Conservation (phyloP, 2,888 invertebrate species). For the Ectemnius lituratus region DNA sequence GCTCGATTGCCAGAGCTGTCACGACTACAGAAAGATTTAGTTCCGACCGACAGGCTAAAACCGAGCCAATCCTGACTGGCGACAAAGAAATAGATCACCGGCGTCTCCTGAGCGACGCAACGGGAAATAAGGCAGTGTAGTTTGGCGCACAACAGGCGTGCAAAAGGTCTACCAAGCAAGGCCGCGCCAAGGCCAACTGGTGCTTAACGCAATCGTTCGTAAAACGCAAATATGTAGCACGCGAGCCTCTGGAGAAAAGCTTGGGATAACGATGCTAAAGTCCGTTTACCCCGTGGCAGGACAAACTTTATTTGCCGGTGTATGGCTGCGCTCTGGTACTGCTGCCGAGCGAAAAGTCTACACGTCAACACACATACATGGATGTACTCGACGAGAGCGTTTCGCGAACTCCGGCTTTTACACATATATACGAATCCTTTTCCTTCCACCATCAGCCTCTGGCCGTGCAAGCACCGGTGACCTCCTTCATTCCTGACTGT, state of each 20-base stretch:
- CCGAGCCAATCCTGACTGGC: conserved; percentile 26
- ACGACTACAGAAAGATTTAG: conserved; percentile 62
- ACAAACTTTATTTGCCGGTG: conserved; percentile 45
- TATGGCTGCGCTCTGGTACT: conserved; percentile 10
- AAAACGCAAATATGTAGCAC: conserved; percentile 45
- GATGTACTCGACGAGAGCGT: conserved; percentile 25
- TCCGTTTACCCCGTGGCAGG: conserved; percentile 29
- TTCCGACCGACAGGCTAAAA: conserved; percentile 51
- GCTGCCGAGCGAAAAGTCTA: conserved; percentile 31
- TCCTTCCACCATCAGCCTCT: conserved; percentile 3
- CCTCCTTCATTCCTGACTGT: conserved; percentile 3
- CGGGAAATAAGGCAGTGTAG: conserved; percentile 17
- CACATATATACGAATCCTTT: conserved; percentile 19
- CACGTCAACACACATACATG: conserved; percentile 21
- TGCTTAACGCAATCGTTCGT: conserved; percentile 32
- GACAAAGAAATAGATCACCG: conserved; percentile 10
- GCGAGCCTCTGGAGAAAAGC: conserved; percentile 4
- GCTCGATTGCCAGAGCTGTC: conserved; percentile 42
- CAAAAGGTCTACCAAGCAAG: conserved; percentile 16
- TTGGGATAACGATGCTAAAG: conserved; percentile 9
- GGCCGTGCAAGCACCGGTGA: conserved; percentile 7
- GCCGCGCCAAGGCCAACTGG: background rate
- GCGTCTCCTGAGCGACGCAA: background rate
- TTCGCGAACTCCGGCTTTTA: conserved; percentile 38
- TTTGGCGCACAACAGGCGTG: conserved; percentile 14